Base-by-base conservation (phyloP, 2,797 vertebrate genomes). In the Eulemur mongoz region DNA sequence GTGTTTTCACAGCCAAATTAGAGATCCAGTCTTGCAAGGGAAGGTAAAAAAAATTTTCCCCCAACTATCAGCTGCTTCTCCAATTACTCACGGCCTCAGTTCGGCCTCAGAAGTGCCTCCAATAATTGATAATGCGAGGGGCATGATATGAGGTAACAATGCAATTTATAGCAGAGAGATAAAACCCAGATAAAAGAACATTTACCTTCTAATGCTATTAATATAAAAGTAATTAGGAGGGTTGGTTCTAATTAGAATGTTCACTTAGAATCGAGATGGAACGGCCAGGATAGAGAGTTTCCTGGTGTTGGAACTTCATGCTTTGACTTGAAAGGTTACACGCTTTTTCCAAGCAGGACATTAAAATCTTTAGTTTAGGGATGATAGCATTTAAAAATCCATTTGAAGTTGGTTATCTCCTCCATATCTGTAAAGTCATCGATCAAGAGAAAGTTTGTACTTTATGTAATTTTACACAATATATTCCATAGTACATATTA, bases 221-320 rank as follows among this genome's bases (percentile, higher is more conserved):
- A 98, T 98, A 98, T 97, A 97, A 98, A 98, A 96, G 90, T 98
- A 98, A 98, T 98, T 98, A 98, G 91, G 93, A 98, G 73, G 87
- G 75, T 97, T 97, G 95, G 95, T 97, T 98, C 98, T 97, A 98
- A 98, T 98, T 98, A 98, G 96, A 98, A 97, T 96, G 92, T 96
- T 98, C 98, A 94, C 93, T 97, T 96, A 94, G 76, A 98, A 91
- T 92, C 94, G 70, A 96, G 95, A 90, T 92, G 93, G 92, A 98
- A 95, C 92, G 98, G 72, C 38, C 92, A 92, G 88, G 50, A 80
- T 88, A 78, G 89, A 90, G 59, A 84, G 54, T 81, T 91, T 92
- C 43, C 63, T 97, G 94, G 50, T 48, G 72, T 76, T 97, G 69
- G 32, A 93, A 95, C 92, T 73, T 95, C 79, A 82, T 96, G 97